These are phyloP conservation scores for Lasioglossum leucozonium DNA, from an alignment of 2,888 invertebrate species.

Conservation along the genomic window DNA sequence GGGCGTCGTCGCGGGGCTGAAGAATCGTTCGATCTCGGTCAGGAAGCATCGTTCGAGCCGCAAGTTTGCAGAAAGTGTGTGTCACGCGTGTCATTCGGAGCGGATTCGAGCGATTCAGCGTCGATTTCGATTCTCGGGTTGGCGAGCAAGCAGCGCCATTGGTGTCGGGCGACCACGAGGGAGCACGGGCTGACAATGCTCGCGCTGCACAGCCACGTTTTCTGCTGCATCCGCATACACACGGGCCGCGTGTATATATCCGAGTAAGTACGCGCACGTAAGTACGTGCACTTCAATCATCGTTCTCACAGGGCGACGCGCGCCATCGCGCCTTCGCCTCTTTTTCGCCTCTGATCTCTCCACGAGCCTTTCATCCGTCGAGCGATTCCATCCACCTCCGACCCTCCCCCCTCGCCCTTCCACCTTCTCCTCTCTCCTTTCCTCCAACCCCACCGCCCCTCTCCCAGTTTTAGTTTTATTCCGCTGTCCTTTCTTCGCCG, in stretches of 20 bases:
- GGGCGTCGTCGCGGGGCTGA: neutral
- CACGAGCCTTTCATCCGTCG: constrained; percentile 76
- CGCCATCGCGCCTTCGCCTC: constrained; percentile 77
- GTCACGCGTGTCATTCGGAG: constrained; percentile 8
- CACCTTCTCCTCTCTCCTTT: neutral
- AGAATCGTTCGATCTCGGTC: constrained; percentile 8
- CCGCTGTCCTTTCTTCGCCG: constrained; percentile 52
- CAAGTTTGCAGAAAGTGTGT: constrained; percentile 12
- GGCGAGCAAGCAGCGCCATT: constrained; percentile 48
- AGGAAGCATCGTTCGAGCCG: neutral
- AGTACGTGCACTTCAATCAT: constrained; percentile 83
- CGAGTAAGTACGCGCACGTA: constrained; percentile 78
- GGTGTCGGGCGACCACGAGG: constrained; percentile 68
- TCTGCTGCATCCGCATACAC: constrained; percentile 47
- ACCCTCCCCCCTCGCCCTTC: neutral
- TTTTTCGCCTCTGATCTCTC: constrained; percentile 78
- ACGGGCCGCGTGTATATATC: constrained; percentile 49
- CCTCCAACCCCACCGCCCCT: constrained; percentile 20
- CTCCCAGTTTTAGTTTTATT: constrained; percentile 46
- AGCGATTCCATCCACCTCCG: constrained; percentile 58
- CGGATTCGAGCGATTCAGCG: constrained; percentile 20
- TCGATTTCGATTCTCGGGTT: constrained; percentile 27
- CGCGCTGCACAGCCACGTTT: constrained; percentile 48
- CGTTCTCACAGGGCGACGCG: constrained; percentile 78
- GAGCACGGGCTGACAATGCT: constrained; percentile 68